Evolutionary conservation across 2,797 vertebrate species (phyloP).

Genomic region (Rhincodon typus): DNA sequence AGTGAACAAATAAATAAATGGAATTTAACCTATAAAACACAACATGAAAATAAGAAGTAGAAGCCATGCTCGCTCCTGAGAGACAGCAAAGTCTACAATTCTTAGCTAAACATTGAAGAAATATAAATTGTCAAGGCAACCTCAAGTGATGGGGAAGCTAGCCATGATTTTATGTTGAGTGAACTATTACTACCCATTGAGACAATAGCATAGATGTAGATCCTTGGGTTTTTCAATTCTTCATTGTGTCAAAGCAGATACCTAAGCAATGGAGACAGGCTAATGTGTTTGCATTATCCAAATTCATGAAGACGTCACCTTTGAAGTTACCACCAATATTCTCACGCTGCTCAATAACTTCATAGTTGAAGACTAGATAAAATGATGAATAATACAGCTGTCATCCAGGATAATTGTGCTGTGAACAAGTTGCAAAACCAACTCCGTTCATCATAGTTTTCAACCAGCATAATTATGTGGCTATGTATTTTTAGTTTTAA

Average conservation of each 20-base stretch:
- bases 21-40: not conserved
- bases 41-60: not conserved
- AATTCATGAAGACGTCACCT: too few species aligned
- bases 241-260: not conserved
- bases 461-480: too few species aligned
- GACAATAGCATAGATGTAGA: not conserved
- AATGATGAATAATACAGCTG: too few species aligned
- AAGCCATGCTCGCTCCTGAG: not conserved
- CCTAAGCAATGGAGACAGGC: not conserved
- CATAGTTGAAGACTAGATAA: too few species aligned
- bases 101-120: not conserved
- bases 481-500: too few species aligned
- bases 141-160: not conserved
- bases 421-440: too few species aligned
- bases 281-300: not conserved
- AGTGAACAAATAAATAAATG: not conserved
- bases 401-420: too few species aligned
- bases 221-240: not conserved
- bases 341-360: too few species aligned
- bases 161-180: not conserved
- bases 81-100: not conserved
- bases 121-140: not conserved
- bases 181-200: not conserved
- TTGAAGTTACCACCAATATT: too few species aligned
- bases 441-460: too few species aligned